Base-by-base conservation (phyloP, 2,888 invertebrate species). In the Coelogynopora nodosa region DNA sequence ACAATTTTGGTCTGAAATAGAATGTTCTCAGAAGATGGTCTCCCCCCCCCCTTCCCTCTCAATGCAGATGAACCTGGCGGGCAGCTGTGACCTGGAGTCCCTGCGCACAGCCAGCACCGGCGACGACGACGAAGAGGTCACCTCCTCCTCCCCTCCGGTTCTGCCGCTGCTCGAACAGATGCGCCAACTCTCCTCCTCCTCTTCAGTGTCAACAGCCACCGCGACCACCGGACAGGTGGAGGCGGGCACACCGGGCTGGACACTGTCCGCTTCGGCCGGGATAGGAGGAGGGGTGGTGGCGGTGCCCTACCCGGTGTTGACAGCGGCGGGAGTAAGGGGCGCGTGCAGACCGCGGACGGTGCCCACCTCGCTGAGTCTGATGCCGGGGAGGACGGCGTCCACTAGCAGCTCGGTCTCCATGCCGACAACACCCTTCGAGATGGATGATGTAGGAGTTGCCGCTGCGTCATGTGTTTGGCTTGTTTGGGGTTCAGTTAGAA, bases 61-160 rank as follows among this genome's bases (percentile, higher is more conserved):
- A n/a, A n/a, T n/a, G 49, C 49, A 49, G 18, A 49, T 74, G 74
- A 74, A 74, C 27, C 74, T 26, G 5, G 74, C 27, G 18, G 74
- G 74, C 23, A 74, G 74, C 74, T 74, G 74, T 67, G 85, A 85
- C 67, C 27, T 85, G 18, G 85, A 67, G 67, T 85, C 85, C 49
- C 74, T 85, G 5, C 85, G 31, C 26, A 85, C 67, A 26, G 67
- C 74, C 0, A 85, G 85, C 30, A 85, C 85, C 13, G 85, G 85
- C n/a, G 85, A 85, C n/a, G 85, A 85, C 18, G 85, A 85, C 2
- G 85, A 85, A 10, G 84, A 84, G 23, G 67, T 28, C 67, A 30
- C 31, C 13, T 27, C 26, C n/a, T 5, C 74, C 74, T 74, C 74
- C 10, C 74, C 74, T 23, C 74, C 74, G 5, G 23, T 26, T 26